These are phyloP conservation scores for Drosophila persimilis DNA, from an alignment of 1,140 invertebrate genomes.

Conservation along the genomic window DNA sequence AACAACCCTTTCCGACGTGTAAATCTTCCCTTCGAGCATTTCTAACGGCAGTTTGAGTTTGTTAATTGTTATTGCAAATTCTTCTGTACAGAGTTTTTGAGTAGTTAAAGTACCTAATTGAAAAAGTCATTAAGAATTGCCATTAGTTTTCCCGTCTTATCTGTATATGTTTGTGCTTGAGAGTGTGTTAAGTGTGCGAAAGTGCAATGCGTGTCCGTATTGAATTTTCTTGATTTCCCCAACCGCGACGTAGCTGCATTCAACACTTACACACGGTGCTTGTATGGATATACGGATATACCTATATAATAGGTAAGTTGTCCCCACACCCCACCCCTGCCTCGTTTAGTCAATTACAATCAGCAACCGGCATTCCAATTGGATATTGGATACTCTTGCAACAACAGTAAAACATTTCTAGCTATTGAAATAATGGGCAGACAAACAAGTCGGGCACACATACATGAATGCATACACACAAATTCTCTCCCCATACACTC, in stretches of 20 bases:
- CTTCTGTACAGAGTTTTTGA: no score
- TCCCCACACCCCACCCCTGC: neutral
- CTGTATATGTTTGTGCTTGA: slow-evolving; percentile 7
- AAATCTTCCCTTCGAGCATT: no score
- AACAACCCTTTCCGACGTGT: no score
- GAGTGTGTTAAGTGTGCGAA: slow-evolving; percentile 33
- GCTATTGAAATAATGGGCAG: slow-evolving; percentile 17
- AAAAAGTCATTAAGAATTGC: no score
- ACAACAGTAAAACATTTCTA: slow-evolving; percentile 9
- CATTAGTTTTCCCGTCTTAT: no score
- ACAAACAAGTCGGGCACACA: slow-evolving; percentile 27
- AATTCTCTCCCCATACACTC: neutral
- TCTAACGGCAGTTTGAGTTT: no score
- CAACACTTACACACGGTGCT: slow-evolving; percentile 11
- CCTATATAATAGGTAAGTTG: slow-evolving; percentile 47
- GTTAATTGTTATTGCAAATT: no score
- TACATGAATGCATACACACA: neutral
- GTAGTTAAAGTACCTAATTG: no score
- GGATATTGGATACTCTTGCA: slow-evolving; percentile 1
- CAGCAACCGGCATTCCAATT: slow-evolving; percentile 28
- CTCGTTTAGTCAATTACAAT: neutral
- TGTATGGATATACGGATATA: slow-evolving; percentile 52
- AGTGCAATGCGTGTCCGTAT: slow-evolving; percentile 67
- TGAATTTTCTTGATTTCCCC: slow-evolving; percentile 71
- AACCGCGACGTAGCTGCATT: slow-evolving; percentile 24